Percentiles rank a stretch among this genome's conserved stretches.
phyloP scores from a whole-genome alignment of 2,888 invertebrate species.

The Ceraclea dissimilis region DNA sequence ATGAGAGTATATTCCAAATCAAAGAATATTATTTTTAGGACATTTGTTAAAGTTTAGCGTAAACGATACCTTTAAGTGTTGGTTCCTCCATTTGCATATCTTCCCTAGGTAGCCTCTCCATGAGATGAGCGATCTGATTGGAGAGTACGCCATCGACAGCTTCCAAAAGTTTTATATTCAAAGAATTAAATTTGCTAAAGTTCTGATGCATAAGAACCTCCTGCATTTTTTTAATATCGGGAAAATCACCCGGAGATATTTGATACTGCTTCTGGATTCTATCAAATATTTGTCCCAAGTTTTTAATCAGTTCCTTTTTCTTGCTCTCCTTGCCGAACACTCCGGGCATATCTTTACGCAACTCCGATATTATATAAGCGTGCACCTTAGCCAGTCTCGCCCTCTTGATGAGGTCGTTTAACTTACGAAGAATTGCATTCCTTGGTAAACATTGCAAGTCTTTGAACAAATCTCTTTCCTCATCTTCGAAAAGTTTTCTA shows the following conservation, averaged over 20 bases:
- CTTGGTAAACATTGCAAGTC: slow-evolving; percentile 92
- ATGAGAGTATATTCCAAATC: too few species aligned
- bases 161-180: slow-evolving; percentile 86
- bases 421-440: slow-evolving; percentile 92
- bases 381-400: slow-evolving; percentile 96
- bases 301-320: slow-evolving; percentile 95
- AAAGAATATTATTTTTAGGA: too few species aligned
- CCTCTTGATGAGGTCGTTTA: slow-evolving; percentile 96
- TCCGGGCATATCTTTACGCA: slow-evolving; percentile 94
- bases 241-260: slow-evolving; percentile 97
- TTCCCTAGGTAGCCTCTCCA: slow-evolving; percentile 95
- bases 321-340: slow-evolving; percentile 95
- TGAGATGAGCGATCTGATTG: slow-evolving; percentile 87
- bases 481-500: slow-evolving; percentile 86
- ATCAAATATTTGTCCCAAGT: slow-evolving; percentile 82
- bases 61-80: slow-evolving; percentile 53
- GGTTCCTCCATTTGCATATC: slow-evolving; percentile 57
- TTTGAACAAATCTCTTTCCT: slow-evolving; percentile 89
- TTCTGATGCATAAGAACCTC: slow-evolving; percentile 79
- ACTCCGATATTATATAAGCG: slow-evolving; percentile 92
- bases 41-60: neutral
- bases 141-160: slow-evolving; percentile 94
- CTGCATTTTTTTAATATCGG: slow-evolving; percentile 94
- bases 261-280: slow-evolving; percentile 87
- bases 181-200: slow-evolving; percentile 86